Percentiles rank a stretch among this genome's conserved stretches.
Evolutionary conservation across 1,140 invertebrate genomes (phyloP).

Genomic region (Eueides isabella): DNA sequence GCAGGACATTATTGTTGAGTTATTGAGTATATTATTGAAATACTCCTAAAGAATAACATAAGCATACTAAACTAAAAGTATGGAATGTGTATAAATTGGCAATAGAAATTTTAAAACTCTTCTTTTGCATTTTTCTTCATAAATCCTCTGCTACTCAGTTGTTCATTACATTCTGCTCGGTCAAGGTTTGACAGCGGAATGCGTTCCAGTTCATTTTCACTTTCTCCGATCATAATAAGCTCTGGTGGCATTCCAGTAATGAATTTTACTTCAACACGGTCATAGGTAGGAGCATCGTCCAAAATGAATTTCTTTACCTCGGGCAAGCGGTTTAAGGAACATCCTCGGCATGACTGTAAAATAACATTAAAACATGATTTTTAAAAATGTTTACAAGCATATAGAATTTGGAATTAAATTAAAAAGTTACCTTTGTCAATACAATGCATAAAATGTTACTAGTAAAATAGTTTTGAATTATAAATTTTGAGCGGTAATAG

Average conservation of each 20-base stretch:
- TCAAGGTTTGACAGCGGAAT: constrained; percentile 83
- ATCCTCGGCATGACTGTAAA: constrained; percentile 90
- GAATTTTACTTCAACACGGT: constrained; percentile 84
- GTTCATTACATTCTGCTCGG: constrained; percentile 87
- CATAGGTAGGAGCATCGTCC: constrained; percentile 88
- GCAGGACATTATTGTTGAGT: too few species aligned
- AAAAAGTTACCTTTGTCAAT: too few species aligned
- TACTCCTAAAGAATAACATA: constrained; percentile 2
- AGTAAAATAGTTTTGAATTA: too few species aligned
- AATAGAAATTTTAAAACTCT: constrained; percentile 53
- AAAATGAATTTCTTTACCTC: constrained; percentile 90
- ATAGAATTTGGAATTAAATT: too few species aligned
- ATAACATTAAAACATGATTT: constrained; percentile 1
- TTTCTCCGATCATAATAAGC: constrained; percentile 84
- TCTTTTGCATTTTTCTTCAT: constrained; percentile 67
- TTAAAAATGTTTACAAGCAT: not conserved
- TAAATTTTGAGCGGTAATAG: too few species aligned
- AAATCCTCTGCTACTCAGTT: constrained; percentile 85
- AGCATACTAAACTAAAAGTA: not conserved
- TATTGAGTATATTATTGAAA: constrained; percentile 1
- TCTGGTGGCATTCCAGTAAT: constrained; percentile 87
- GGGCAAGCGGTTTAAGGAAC: constrained; percentile 87
- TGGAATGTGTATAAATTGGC: constrained; percentile 14
- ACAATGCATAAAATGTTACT: too few species aligned
- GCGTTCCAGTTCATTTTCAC: constrained; percentile 85